Base-by-base conservation (phyloP, 2,888 invertebrate genomes). In the Dynastes grantii region DNA sequence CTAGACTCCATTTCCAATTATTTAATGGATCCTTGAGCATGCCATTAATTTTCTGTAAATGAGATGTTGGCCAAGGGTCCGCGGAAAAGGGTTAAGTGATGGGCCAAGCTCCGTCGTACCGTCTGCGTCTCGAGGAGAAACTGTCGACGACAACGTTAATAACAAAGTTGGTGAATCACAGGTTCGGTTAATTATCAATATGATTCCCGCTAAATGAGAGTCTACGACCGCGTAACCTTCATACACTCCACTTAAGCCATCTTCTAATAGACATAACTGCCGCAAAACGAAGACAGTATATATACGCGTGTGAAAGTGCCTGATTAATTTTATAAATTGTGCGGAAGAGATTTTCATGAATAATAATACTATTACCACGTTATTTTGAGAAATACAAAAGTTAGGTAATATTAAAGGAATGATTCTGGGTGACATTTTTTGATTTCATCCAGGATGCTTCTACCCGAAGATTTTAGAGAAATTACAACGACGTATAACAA, bases 21-120 rank as follows among this genome's bases (percentile, higher is more conserved):
- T 75, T 61, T 75, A 75, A 75, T 75, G 73, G 73, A 75, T 75
- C 61, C 61, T 61, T 58, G 73, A 61, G n/a, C 73, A 61, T 27
- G 58, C 73, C 73, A 75, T 75, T 75, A 75, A 75, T 75, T 75
- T 61, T 75, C 73, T 45, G 73, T 75, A 75, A 75, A 75, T 75
- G 73, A 75, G 73, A 75, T 75, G 73, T 75, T 75, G 49, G 73
- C 61, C 73, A 63, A 61, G 61, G 73, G 73, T 63, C 45, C 73
- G 73, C 63, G 45, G 73, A 75, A 75, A 75, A 75, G 73, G 73
- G 73, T 75, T 75, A 75, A 75, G 58, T 75, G 73, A 75, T 27
- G 61, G 61, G 45, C 61, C 61, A 45, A 61, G 61, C 37, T 61
- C 40, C 58, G 61, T 75, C 61, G 32, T 37, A 37, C 32, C 32